Conservation (phyloP, 1,140 invertebrate genomes). For the Ectropis grisescens region DNA sequence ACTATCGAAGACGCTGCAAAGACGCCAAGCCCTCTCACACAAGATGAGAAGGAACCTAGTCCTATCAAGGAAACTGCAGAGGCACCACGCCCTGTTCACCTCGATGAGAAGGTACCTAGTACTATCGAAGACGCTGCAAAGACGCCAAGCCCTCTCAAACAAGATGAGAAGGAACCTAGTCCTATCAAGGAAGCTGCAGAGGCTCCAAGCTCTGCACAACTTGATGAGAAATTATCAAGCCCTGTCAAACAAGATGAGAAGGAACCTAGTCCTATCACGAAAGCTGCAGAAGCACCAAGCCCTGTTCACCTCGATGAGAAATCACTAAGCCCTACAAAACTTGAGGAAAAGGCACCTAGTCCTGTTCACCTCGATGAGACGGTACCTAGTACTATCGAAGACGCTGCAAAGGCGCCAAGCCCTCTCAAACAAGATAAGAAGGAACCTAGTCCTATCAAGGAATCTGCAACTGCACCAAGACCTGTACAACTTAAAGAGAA, state of each 20-base stretch:
- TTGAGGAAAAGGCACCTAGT: slow-evolving; percentile 1
- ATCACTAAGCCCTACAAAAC: slow-evolving; percentile 1
- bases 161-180: slow-evolving; percentile 2
- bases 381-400: slow-evolving; percentile 1
- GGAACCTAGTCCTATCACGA: neutral
- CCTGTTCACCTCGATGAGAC: slow-evolving; percentile 4
- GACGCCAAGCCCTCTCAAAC: slow-evolving; percentile 1
- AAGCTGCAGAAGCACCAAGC: slow-evolving; percentile 6
- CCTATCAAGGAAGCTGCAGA: neutral
- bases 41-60: slow-evolving; percentile 5
- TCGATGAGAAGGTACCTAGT: slow-evolving; percentile 6
- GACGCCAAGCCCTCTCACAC: slow-evolving; percentile 1
- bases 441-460: too few relatives aligned
- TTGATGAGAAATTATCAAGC: too few relatives aligned
- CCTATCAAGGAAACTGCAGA: slow-evolving; percentile 3
- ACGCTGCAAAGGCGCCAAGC: slow-evolving; percentile 6
- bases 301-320: slow-evolving; percentile 8
- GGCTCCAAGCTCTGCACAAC: too few relatives aligned
- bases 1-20: neutral
- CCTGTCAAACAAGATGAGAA: slow-evolving; percentile 4
- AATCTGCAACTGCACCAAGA: neutral
- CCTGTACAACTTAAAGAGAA: too few relatives aligned
- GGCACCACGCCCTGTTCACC: slow-evolving; percentile 1
- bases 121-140: slow-evolving; percentile 1
- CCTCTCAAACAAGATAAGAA: slow-evolving; percentile 1